Base-by-base conservation (phyloP, 2,797 vertebrate genomes). In the Oreortyx pictus region DNA sequence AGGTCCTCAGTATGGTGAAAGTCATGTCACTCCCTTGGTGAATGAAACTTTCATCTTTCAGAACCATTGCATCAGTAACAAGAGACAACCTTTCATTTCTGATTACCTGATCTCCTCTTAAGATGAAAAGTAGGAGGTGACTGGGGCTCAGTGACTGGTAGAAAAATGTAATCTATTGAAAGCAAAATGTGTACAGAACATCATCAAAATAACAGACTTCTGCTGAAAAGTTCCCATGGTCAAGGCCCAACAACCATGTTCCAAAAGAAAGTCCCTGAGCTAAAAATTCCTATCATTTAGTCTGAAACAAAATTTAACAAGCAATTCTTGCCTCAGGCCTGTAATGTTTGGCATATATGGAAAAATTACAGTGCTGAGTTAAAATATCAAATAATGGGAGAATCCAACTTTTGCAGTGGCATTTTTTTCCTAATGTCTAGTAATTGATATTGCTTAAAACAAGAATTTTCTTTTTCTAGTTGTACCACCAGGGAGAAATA, bases 201-300 rank as follows among this genome's bases (percentile, higher is more conserved):
- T 61, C 8, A 61, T 64, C 35, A 29, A 84, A 83, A 91, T 89
- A 43, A 18, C 44, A 14, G 44, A 17, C 27, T 14, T 79, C 35
- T 78, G 20, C 89, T 70, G 73, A 83, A 44, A 89, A 81, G 47
- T 70, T 88, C 47, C n/a, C 76, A 76, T 31, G 82, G 50, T 91
- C 62, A 82, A 56, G 52, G 33, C 37, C 74, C 33, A 56, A 79
- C 89, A 94, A 41, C 2, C 29, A 46, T 8, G 25, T 79, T 57
- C 77, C 20, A 84, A 60, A 78, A 64, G 16, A 24, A 18, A 67
- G 14, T 41, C 23, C 12, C 31, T 35, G 22, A 85, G n/a, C n/a
- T 61, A 84, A 72, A 88, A 84, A 39, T 65, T 65, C 64, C 84
- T 50, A 65, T 23, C 17, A 52, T 78, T 83, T 64, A 74, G 31